Evolutionary conservation across 2,113 vertebrate species (phyloP).

Genomic region (Tympanuchus pallidicinctus): DNA sequence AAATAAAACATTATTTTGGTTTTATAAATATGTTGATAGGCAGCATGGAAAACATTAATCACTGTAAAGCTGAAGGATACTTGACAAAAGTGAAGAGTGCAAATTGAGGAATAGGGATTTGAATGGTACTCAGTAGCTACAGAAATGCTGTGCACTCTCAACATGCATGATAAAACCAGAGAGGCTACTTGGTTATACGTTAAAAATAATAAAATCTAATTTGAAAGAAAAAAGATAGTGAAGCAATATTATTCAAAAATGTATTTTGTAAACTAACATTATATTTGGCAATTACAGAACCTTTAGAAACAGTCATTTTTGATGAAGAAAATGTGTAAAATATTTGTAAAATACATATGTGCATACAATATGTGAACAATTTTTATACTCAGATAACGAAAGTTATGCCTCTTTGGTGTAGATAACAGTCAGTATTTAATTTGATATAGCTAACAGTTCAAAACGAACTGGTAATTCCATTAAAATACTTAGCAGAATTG

Average conservation of each 20-base stretch:
- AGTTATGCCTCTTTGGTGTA: background rate
- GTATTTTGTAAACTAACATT: background rate
- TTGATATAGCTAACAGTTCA: background rate
- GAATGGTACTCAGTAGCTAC: background rate
- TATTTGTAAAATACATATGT: background rate
- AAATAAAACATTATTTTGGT: conserved; percentile 40
- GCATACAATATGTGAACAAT: background rate
- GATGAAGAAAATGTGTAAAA: background rate
- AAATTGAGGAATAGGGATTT: background rate
- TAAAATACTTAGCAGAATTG: background rate
- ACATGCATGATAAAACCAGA: background rate
- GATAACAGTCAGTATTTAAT: background rate
- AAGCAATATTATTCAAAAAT: background rate
- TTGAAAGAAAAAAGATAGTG: background rate
- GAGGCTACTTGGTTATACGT: background rate
- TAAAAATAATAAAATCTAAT: background rate
- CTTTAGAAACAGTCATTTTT: background rate
- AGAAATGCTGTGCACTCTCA: background rate
- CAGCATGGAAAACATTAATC: conserved; percentile 26
- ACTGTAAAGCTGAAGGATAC: background rate
- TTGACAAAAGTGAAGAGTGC: background rate
- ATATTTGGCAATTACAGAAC: background rate
- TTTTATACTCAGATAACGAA: background rate
- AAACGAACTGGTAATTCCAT: background rate
- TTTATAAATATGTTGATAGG: conserved; percentile 41